Evolutionary conservation across 2,797 vertebrate species (phyloP).

Genomic region (Bradypus variegatus): DNA sequence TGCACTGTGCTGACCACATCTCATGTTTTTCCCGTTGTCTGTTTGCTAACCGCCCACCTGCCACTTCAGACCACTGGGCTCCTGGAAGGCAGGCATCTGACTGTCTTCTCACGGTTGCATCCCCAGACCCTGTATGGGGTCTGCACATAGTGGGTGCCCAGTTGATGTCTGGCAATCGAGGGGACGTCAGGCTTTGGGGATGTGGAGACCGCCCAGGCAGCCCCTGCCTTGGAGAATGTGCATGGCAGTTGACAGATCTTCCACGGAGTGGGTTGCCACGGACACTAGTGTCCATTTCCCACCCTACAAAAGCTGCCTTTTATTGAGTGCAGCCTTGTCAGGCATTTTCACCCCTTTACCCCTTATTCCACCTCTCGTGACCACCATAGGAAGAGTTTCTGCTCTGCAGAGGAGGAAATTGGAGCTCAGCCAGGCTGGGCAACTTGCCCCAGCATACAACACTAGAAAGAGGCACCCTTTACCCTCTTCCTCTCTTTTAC

Average conservation of each 20-base stretch:
- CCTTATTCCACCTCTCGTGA: background rate
- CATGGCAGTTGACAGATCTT: background rate
- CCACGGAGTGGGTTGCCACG: too few species aligned
- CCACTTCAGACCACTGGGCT: background rate
- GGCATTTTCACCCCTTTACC: background rate
- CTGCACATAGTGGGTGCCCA: background rate
- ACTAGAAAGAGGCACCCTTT: background rate
- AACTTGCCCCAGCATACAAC: background rate
- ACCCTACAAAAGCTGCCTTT: background rate
- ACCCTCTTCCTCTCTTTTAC: background rate
- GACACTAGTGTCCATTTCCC: too few species aligned
- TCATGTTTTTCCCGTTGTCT: background rate
- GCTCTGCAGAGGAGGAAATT: background rate
- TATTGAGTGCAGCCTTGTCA: accelerated
- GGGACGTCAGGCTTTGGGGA: background rate
- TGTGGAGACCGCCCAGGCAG: background rate
- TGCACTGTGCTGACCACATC: background rate
- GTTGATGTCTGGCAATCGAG: background rate
- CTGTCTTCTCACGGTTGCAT: background rate
- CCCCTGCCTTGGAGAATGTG: background rate
- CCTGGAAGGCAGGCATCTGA: background rate
- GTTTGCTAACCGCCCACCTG: background rate
- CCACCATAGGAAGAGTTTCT: background rate
- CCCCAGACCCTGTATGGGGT: background rate
- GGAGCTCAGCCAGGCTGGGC: background rate